Evolutionary conservation across 2,888 invertebrate species (phyloP).

Genomic region (Limulus polyphemus): DNA sequence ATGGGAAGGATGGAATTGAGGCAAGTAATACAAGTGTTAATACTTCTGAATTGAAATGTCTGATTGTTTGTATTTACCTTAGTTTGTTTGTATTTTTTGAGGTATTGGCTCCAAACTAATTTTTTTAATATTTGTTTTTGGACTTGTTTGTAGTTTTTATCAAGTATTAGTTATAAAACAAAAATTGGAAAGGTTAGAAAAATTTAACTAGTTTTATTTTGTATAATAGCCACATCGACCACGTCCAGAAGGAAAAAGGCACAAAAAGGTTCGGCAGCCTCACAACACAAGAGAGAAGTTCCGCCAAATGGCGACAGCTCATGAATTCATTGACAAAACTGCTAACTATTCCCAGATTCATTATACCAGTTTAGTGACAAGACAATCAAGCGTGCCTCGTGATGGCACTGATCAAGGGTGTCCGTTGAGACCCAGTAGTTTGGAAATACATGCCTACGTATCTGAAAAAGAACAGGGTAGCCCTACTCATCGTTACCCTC

Average conservation of each 20-base stretch:
- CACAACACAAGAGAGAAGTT: slow-evolving; percentile 78
- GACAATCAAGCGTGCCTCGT: slow-evolving; percentile 21
- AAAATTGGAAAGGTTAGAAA: background rate
- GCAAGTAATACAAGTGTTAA: slow-evolving; percentile 5
- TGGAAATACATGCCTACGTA: slow-evolving; percentile 52
- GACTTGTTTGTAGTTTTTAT: too few relatives aligned
- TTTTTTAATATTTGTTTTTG: too few relatives aligned
- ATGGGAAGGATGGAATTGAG: slow-evolving; percentile 19
- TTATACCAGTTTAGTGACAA: slow-evolving; percentile 9
- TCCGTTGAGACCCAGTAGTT: slow-evolving; percentile 72
- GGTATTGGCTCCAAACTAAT: too few relatives aligned
- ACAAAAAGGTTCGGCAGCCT: slow-evolving; percentile 68
- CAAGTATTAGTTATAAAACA: background rate
- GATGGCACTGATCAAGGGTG: slow-evolving; percentile 40
- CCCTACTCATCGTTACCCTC: slow-evolving; percentile 31
- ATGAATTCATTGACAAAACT: slow-evolving; percentile 23
- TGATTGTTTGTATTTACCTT: slow-evolving; percentile 2
- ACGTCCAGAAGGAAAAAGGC: slow-evolving; percentile 36
- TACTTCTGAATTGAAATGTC: background rate
- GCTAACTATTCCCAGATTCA: slow-evolving; percentile 13
- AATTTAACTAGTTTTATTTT: background rate
- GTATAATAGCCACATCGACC: background rate
- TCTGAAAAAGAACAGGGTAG: slow-evolving; percentile 12
- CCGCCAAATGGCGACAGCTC: slow-evolving; percentile 44
- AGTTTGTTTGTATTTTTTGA: background rate